Evolutionary conservation across 2,113 vertebrate species (phyloP), one percentile per base, ranked within the genome.

Genomic region (Eulemur rufifrons): DNA sequence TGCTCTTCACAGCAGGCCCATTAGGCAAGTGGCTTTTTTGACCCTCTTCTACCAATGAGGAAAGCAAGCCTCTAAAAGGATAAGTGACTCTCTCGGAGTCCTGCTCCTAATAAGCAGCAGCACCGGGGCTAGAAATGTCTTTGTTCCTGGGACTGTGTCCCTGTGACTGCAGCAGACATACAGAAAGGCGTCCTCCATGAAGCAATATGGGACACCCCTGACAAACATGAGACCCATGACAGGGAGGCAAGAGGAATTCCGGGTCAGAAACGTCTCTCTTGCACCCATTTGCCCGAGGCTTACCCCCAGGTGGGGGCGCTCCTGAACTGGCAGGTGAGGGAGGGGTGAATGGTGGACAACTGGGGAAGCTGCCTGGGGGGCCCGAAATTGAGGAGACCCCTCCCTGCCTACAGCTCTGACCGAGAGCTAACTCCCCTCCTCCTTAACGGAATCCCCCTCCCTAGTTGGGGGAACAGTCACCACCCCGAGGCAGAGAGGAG

Each of bases 401-500:
- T 64, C 42, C 8, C 7, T 3, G 8, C n/a, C 50, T 68, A n/a
- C 2, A 15, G 68, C 54, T 61, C 32, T 20, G 61, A 84, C 39
- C 0, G 20, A 81, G 61, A 94, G 74, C 50, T 71, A 8, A 90
- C 34, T 45, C 90, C 86, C 84, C 34, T 83, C 88, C 76, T 94
- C 50, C 9, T 37, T 29, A 25, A 20, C 47, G 15, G 10, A 50
- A 39, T 29, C 68, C 82, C 64, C 32, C 45, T 63, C n/a, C 45
- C 69, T 20, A 17, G 63, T 3, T 89, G 6, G 73, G 86, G 91
- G 64, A 74, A 84, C 74, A 89, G 83, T 89, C 85, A 96, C 95
- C 88, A 96, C 91, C 95, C 90, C 6, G 56, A 96, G 83, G 86
- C 95, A 91, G 92, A 93, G 93, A 93, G 71, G 80, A 64, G 90